Conservation (phyloP, 2,888 invertebrate species). For the Liopterus haemorrhoidalis region DNA sequence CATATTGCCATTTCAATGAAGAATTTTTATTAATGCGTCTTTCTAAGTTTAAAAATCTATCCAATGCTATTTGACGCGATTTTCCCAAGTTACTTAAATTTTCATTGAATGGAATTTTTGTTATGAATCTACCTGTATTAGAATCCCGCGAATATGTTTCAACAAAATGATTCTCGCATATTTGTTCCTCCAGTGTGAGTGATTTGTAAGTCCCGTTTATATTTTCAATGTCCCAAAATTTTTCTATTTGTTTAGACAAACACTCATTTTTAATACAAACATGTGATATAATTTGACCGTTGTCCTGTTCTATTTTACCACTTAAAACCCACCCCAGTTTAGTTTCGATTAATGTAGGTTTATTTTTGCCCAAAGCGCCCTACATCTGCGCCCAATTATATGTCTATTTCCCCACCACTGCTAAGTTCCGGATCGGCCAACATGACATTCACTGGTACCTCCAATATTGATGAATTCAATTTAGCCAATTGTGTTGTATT, state of each 20-base stretch:
- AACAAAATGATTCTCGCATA: not conserved
- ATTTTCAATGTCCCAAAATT: not conserved
- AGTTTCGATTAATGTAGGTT: not conserved
- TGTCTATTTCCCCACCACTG: not conserved
- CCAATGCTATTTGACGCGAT: not conserved
- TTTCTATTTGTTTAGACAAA: not conserved
- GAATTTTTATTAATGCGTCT: not conserved
- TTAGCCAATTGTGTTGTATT: no score
- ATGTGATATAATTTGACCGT: not conserved
- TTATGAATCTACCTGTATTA: not conserved
- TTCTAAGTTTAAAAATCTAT: not conserved
- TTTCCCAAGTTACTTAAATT: not conserved
- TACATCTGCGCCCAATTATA: not conserved
- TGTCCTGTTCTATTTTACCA: not conserved
- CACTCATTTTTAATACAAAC: not conserved
- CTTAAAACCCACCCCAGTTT: no score
- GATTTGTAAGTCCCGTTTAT: no score
- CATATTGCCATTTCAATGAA: not conserved
- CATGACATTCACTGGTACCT: not conserved
- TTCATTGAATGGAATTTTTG: slow-evolving; percentile 1
- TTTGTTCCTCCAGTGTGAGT: no score
- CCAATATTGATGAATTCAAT: not conserved
- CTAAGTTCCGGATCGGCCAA: not conserved
- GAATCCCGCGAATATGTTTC: not conserved
- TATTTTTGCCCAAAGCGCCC: not conserved